phyloP scores from a whole-genome alignment of 2,888 invertebrate genomes.

The Drosophila paracracens region DNA sequence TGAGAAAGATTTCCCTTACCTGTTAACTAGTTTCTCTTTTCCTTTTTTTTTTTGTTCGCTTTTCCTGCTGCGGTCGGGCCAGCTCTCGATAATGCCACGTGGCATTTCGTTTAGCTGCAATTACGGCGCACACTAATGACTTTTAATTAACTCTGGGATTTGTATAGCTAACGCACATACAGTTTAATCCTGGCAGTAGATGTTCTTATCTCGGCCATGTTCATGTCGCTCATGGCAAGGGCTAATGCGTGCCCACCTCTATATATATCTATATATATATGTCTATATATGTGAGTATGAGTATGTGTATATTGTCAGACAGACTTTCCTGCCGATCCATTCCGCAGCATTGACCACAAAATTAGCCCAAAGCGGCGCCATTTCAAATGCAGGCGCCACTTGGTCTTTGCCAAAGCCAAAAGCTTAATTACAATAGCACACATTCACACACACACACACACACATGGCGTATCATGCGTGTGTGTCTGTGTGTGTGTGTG shows the following conservation, averaged over 20 bases:
- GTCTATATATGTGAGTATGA: slow-evolving; percentile 13
- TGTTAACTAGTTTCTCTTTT: not conserved
- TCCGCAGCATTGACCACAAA: slow-evolving; percentile 69
- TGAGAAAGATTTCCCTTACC: not conserved
- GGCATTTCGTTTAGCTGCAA: slow-evolving; percentile 60
- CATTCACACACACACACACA: slow-evolving; percentile 14
- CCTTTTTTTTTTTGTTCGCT: not conserved
- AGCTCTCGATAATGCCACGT: slow-evolving; percentile 22
- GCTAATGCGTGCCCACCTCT: slow-evolving; percentile 39
- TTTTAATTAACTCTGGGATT: slow-evolving; percentile 77
- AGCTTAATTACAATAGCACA: slow-evolving; percentile 68
- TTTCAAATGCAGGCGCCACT: slow-evolving; percentile 57
- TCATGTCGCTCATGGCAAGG: slow-evolving; percentile 10
- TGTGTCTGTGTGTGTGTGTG: slow-evolving; percentile 8
- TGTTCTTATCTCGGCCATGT: slow-evolving; percentile 43
- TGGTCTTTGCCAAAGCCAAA: slow-evolving; percentile 51
- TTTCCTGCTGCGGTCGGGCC: not conserved
- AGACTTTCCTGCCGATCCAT: slow-evolving; percentile 55
- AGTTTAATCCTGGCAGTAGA: slow-evolving; percentile 20
- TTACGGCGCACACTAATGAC: slow-evolving; percentile 72
- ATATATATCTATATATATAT: not conserved
- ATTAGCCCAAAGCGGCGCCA: slow-evolving; percentile 67
- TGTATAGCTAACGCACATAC: slow-evolving; percentile 59
- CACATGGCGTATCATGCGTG: not conserved
- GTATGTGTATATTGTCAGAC: slow-evolving; percentile 21